Base-by-base conservation (phyloP, 2,888 invertebrate species). In the Cataglyphis albicans region DNA sequence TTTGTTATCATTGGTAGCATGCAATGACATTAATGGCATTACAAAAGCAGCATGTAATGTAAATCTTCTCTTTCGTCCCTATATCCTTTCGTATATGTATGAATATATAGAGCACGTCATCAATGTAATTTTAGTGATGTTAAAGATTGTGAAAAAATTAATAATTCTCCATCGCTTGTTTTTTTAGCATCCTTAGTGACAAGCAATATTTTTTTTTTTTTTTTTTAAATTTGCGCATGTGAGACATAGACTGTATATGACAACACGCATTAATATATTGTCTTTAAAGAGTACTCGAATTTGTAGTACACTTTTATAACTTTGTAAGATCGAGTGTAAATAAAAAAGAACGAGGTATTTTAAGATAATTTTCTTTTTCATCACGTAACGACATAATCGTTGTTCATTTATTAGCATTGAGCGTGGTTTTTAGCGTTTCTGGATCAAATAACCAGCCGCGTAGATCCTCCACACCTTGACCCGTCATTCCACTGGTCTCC, bases 401-500 rank as follows among this genome's bases (percentile, higher is more conserved):
- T 4, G 35, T 9, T 72, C 68, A 88, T 64, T 87, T 90, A 44
- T 87, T 89, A 15, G 84, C 82, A 29, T 70, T 87, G 44, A 84
- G 88, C n/a, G 91, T 82, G 29, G 84, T 86, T 63, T 86, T 87
- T 59, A 90, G 81, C 6, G 91, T 90, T 25, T 80, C 87, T 12
- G 90, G 90, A 81, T 92, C 93, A 65, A 94, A 94, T 35, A 96
- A 91, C 97, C 97, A 97, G 64, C 96, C 95, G 75, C 96, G 95
- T 64, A 98, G 95, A 81, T 96, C 95, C 41, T 96, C 96, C 3
- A 97, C 95, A 0, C 98, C 98, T 84, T 96, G 96, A 0, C 97
- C 97, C 15, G 96, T 96, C 61, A 97, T 96, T 0, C 97, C 97
- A 81, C 98, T 97, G 0, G 97, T 96, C 95, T 98, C 98, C 3